Conservation (phyloP, 1,140 invertebrate genomes). For the Listronotus oregonensis region DNA sequence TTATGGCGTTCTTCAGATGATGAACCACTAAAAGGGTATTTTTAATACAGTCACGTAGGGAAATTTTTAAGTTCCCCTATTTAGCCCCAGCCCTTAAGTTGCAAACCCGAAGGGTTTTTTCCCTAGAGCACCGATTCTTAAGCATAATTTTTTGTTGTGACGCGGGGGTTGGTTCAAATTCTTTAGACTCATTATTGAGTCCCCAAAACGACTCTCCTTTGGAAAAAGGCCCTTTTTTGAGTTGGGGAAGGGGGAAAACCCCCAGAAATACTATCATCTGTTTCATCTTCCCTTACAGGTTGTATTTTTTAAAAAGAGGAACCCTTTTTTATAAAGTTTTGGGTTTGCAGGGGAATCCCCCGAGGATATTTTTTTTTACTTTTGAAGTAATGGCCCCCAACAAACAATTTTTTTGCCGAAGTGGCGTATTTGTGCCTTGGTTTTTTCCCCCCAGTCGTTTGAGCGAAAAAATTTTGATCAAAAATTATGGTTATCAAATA, state of each 20-base stretch:
- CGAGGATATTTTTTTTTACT: no score
- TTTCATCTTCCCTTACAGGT: no score
- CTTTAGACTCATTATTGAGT: not conserved
- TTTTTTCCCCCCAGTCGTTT: no score
- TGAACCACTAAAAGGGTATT: constrained; percentile 11
- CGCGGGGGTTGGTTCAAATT: not conserved
- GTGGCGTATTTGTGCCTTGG: no score
- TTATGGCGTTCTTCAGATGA: constrained; percentile 22
- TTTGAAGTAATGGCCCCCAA: no score
- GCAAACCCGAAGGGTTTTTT: constrained; percentile 34
- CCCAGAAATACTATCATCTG: not conserved
- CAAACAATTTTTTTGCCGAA: no score
- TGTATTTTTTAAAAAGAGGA: not conserved
- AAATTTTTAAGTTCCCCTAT: constrained; percentile 39
- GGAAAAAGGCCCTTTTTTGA: not conserved
- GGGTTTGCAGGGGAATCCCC: not conserved
- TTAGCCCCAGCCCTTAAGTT: constrained; percentile 44
- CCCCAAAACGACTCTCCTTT: not conserved
- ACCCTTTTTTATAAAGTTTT: not conserved
- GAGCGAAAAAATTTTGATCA: no score
- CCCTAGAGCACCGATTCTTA: constrained; percentile 26
- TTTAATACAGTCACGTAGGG: constrained; percentile 49
- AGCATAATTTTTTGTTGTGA: constrained; percentile 41
- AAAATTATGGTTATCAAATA: no score
- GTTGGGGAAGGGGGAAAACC: not conserved